Conservation (phyloP, 2,797 vertebrate genomes). For the Discoglossus pictus region DNA sequence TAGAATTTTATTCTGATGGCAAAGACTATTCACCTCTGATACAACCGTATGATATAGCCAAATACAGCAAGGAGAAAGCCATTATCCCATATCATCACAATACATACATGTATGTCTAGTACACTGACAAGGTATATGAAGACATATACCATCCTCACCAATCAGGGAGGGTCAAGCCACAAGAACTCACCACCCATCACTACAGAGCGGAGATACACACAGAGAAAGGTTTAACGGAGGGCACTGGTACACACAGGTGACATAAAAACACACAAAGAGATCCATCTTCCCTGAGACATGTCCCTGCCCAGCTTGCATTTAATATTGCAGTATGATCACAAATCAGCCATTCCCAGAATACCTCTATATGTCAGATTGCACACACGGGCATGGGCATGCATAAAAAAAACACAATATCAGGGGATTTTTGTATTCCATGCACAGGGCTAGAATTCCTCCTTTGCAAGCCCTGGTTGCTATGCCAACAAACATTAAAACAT, state of each 20-base stretch:
- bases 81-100: conserved; percentile 30
- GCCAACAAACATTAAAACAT: conserved; percentile 82
- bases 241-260: conserved; percentile 45
- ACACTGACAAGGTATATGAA: too few relatives aligned
- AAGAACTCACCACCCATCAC: conserved; percentile 34
- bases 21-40: conserved; percentile 15
- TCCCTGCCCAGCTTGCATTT: conserved; percentile 43
- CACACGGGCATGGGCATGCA: conserved; percentile 44
- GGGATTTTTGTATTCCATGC: conserved; percentile 56
- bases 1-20: conserved; percentile 19
- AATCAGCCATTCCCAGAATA: conserved; percentile 31
- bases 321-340: conserved; percentile 45
- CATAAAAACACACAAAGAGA: conserved; percentile 45
- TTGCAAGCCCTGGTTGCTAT: conserved; percentile 89
- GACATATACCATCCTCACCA: conserved; percentile 38
- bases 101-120: conserved; percentile 32
- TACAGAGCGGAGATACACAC: conserved; percentile 14
- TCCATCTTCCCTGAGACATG: conserved; percentile 40
- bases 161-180: conserved; percentile 37
- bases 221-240: conserved; percentile 38
- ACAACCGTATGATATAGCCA: neutral
- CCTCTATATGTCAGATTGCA: conserved; percentile 33
- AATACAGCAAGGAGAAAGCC: conserved; percentile 29
- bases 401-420: conserved; percentile 54
- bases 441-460: conserved; percentile 66